Evolutionary conservation across 2,797 vertebrate genomes (phyloP).

Genomic region (Kryptopterus vitreolus): DNA sequence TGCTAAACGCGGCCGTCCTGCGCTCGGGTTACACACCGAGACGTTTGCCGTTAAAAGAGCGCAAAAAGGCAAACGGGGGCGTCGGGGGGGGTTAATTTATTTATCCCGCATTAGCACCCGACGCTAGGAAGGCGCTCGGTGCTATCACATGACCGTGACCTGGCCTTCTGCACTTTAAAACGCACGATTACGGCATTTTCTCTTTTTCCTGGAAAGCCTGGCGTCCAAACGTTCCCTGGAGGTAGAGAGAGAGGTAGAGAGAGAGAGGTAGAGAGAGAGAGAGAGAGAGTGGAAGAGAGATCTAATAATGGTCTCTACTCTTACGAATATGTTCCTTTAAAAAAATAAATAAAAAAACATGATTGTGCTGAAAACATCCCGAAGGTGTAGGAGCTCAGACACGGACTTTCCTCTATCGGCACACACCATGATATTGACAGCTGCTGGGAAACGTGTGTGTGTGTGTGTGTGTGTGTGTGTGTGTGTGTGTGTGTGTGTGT

Average conservation of each 20-base stretch:
- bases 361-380: neutral
- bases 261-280: neutral
- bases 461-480: neutral
- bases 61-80: too few relatives aligned
- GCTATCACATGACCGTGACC: slow-evolving; percentile 45
- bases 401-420: neutral
- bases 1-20: too few relatives aligned
- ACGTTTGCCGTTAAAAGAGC: too few relatives aligned
- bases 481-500: slow-evolving; percentile 16
- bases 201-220: slow-evolving; percentile 55
- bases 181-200: slow-evolving; percentile 57
- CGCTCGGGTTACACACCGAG: too few relatives aligned
- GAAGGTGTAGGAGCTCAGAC: neutral
- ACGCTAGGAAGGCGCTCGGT: slow-evolving; percentile 35
- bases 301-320: neutral
- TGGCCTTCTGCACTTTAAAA: slow-evolving; percentile 50
- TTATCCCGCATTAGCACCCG: slow-evolving; percentile 39
- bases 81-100: slow-evolving; percentile 40
- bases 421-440: neutral
- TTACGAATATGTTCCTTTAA: neutral
- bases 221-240: slow-evolving; percentile 48
- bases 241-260: neutral
- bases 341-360: neutral
- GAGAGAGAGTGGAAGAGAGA: neutral
- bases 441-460: neutral